Conservation (phyloP, 2,113 vertebrate species). For the Picathartes gymnocephalus region DNA sequence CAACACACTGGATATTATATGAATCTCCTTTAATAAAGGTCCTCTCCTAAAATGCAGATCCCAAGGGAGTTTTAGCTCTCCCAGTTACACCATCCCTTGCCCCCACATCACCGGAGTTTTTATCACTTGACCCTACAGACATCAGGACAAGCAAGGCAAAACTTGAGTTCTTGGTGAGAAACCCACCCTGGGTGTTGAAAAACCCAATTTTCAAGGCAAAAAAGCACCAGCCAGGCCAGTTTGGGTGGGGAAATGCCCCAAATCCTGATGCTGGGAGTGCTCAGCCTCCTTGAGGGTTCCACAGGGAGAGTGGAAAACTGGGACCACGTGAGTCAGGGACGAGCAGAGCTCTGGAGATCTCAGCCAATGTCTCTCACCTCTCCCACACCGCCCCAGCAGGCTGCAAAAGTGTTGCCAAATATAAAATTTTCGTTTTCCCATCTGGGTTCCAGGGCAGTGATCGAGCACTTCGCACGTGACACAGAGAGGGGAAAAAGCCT, state of each 20-base stretch:
- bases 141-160: neutral
- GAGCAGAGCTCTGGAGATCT: neutral
- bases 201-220: neutral
- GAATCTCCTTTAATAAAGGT: neutral
- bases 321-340: neutral
- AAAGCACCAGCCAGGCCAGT: neutral
- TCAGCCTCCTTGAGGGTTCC: fast-evolving
- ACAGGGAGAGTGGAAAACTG: neutral
- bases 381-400: neutral
- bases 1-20: neutral
- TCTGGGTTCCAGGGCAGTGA: fast-evolving
- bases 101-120: neutral
- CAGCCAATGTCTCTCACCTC: neutral
- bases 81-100: neutral
- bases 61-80: neutral
- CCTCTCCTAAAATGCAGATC: neutral
- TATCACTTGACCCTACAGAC: neutral
- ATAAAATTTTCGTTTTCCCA: neutral
- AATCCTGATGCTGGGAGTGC: fast-evolving
- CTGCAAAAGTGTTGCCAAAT: neutral
- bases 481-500: neutral
- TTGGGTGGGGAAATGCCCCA: neutral
- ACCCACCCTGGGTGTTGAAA: neutral
- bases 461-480: fast-evolving
- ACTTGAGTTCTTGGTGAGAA: neutral